These are phyloP conservation scores for Iselma pallidipennis DNA, from an alignment of 2,888 invertebrate genomes.

Conservation along the genomic window DNA sequence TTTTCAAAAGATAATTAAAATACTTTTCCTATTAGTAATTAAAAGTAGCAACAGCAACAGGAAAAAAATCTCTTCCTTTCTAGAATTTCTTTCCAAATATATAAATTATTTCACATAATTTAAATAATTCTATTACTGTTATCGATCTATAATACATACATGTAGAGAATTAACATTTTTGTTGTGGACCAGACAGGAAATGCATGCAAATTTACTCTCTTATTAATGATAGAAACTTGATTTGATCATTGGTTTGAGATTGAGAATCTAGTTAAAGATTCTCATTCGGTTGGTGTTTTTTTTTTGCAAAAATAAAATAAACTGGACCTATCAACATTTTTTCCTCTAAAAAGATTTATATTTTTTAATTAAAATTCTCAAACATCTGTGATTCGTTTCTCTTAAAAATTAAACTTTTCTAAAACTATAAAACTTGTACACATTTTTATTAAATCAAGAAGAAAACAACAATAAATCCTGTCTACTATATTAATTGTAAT, in stretches of 20 bases:
- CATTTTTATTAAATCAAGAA: too few relatives aligned
- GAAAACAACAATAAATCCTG: too few relatives aligned
- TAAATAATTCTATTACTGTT: slow-evolving; percentile 3
- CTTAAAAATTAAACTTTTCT: neutral
- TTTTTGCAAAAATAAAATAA: neutral
- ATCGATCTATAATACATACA: too few relatives aligned
- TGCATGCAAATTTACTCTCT: slow-evolving; percentile 8
- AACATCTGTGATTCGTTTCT: neutral
- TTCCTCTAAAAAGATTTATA: neutral
- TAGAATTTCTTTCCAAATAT: neutral
- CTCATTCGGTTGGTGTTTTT: too few relatives aligned
- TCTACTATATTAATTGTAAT: too few relatives aligned
- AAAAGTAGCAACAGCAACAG: neutral
- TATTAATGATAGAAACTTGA: slow-evolving; percentile 10
- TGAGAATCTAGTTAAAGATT: neutral
- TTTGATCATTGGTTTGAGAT: slow-evolving; percentile 6
- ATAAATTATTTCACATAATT: neutral
- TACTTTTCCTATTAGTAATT: slow-evolving; percentile 1
- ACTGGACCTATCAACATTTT: slow-evolving; percentile 4
- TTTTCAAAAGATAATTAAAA: neutral
- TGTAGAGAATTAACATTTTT: slow-evolving; percentile 12
- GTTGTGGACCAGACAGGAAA: slow-evolving; percentile 6
- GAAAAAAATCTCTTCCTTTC: neutral
- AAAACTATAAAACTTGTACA: neutral
- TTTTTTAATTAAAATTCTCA: neutral